These are phyloP conservation scores for Amblyornis subalaris DNA, from an alignment of 2,113 vertebrate genomes.

Conservation along the genomic window DNA sequence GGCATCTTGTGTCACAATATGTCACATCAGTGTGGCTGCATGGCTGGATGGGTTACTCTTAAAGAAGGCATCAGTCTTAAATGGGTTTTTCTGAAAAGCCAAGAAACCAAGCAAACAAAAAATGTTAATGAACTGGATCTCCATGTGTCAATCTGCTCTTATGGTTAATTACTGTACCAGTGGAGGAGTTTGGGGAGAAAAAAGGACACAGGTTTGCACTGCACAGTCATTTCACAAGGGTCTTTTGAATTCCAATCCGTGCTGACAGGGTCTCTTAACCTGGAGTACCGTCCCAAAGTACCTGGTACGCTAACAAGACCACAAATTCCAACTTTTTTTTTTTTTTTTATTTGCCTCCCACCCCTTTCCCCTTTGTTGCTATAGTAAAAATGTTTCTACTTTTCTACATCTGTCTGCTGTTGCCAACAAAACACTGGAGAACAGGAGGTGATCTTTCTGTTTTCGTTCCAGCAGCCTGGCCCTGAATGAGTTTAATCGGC, in stretches of 20 bases:
- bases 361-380: slow-evolving; percentile 48
- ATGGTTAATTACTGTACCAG: slow-evolving; percentile 25
- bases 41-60: neutral
- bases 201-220: neutral
- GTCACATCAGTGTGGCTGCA: slow-evolving; percentile 36
- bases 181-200: neutral
- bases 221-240: neutral
- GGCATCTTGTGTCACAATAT: slow-evolving; percentile 50
- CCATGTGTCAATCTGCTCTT: neutral
- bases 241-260: neutral
- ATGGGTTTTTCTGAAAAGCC: neutral
- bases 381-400: slow-evolving; percentile 65
- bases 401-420: slow-evolving; percentile 61
- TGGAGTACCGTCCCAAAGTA: neutral
- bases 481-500: slow-evolving; percentile 69
- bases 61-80: slow-evolving; percentile 13
- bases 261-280: neutral
- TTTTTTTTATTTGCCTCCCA: slow-evolving; percentile 19
- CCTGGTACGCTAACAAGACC: neutral
- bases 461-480: slow-evolving; percentile 60
- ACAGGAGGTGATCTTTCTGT: slow-evolving; percentile 65
- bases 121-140: slow-evolving; percentile 20
- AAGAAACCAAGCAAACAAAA: slow-evolving; percentile 12
- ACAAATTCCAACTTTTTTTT: neutral
- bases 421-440: slow-evolving; percentile 68